Evolutionary conservation across 2,888 invertebrate species (phyloP).

Genomic region (Nasonia oneida): DNA sequence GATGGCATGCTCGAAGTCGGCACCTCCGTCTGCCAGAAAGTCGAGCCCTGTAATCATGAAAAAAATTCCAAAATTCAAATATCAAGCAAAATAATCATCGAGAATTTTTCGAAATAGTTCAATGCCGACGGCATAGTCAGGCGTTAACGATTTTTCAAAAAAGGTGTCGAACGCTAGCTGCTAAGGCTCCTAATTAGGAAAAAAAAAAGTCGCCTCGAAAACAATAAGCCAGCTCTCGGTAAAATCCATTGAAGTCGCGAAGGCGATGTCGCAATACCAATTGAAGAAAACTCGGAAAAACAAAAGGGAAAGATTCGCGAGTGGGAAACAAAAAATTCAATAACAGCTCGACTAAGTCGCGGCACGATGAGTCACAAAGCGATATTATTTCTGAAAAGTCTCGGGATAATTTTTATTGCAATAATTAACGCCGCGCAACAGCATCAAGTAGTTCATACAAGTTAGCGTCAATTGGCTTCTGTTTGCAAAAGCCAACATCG

Average conservation of each 20-base stretch:
- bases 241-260: not conserved
- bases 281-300: slow-evolving; percentile 11
- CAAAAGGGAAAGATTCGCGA: not conserved
- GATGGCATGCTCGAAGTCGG: slow-evolving; percentile 87
- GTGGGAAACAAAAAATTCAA: not conserved
- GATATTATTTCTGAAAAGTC: slow-evolving; percentile 40
- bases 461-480: slow-evolving; percentile 46
- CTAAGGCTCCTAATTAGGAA: not conserved
- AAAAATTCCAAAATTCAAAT: not conserved
- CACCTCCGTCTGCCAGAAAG: slow-evolving; percentile 86
- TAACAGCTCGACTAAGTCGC: not conserved
- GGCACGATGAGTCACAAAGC: slow-evolving; percentile 29
- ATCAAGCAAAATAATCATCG: too few relatives aligned
- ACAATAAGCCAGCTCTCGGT: not conserved
- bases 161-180: not conserved
- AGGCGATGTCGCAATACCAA: not conserved
- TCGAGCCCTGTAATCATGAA: slow-evolving; percentile 82
- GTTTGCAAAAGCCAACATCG: slow-evolving; percentile 22
- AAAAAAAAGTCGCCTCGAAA: not conserved
- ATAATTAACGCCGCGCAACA: not conserved
- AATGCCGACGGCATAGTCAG: not conserved
- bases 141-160: not conserved
- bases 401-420: slow-evolving; percentile 47
- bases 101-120: too few relatives aligned
- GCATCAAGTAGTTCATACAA: slow-evolving; percentile 31